These are phyloP conservation scores for Leptocoma aspasia DNA, from an alignment of 2,113 vertebrate species.

Conservation along the genomic window DNA sequence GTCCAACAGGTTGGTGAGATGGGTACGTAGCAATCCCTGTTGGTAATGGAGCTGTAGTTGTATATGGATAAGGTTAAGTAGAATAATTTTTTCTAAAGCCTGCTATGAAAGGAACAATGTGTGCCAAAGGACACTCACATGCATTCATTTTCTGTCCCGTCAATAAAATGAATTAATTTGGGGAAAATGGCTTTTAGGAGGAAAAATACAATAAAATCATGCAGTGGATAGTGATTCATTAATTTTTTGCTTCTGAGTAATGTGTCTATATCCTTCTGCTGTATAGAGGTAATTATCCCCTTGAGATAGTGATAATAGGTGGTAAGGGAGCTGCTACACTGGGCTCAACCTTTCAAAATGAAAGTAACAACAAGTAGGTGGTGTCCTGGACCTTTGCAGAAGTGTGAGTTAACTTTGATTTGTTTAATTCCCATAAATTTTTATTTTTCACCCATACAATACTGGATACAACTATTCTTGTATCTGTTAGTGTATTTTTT, in stretches of 20 bases:
- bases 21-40: background rate
- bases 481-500: background rate
- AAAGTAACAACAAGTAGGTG: background rate
- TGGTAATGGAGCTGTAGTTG: background rate
- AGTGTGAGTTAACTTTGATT: background rate
- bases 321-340: background rate
- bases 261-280: background rate
- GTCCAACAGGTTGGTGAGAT: background rate
- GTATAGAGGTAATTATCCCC: background rate
- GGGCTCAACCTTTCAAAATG: background rate
- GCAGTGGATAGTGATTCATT: background rate
- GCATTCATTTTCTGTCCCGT: accelerated
- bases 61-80: background rate
- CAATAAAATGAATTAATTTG: background rate
- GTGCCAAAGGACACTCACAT: background rate
- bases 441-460: background rate
- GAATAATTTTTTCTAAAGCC: background rate
- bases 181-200: background rate
- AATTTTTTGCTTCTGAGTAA: background rate
- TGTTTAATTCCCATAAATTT: background rate
- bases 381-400: background rate
- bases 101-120: background rate
- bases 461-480: background rate
- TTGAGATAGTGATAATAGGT: background rate
- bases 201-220: background rate